Evolutionary conservation across 2,888 invertebrate species (phyloP), one percentile per base, ranked within the genome.

Genomic region (Cantharis nigra): DNA sequence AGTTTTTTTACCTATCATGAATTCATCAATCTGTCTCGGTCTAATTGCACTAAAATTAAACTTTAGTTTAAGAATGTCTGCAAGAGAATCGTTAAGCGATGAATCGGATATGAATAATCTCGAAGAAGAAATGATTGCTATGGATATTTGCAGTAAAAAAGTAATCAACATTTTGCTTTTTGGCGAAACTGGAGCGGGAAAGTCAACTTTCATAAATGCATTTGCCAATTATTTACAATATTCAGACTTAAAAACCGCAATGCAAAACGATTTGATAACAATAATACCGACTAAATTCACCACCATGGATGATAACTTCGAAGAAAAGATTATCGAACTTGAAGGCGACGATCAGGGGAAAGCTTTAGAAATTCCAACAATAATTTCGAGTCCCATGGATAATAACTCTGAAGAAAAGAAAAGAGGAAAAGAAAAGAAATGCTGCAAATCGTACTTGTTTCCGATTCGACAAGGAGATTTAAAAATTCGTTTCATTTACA

Each of bases 401-500:
- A n/a, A n/a, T n/a, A n/a, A n/a, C n/a, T n/a, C n/a, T n/a, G n/a
- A n/a, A n/a, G n/a, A n/a, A n/a, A n/a, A n/a, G n/a, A n/a, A n/a
- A n/a, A n/a, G n/a, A n/a, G n/a, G n/a, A n/a, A n/a, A n/a, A n/a
- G n/a, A n/a, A n/a, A n/a, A n/a, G n/a, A n/a, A 64, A 13, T 14
- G 3, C 13, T 16, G 63, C 11, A 64, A 64, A 62, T 18, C 16
- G 11, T 72, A 72, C 14, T 7, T 64, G 11, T 72, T 72, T 33
- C 20, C 20, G 9, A 9, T 16, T 11, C 20, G n/a, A 23, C n/a
- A 13, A 30, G 72, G 18, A 5, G 16, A 63, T 30, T 13, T 10
- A 9, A 18, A 23, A 2, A 69, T 85, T 14, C 81, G 86, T 16
- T 71, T 86, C 13, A 86, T 86, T 14, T 85, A 86, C 74, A 84